Base-by-base conservation (phyloP, 2,888 invertebrate species). In the Zele albiditarsus region DNA sequence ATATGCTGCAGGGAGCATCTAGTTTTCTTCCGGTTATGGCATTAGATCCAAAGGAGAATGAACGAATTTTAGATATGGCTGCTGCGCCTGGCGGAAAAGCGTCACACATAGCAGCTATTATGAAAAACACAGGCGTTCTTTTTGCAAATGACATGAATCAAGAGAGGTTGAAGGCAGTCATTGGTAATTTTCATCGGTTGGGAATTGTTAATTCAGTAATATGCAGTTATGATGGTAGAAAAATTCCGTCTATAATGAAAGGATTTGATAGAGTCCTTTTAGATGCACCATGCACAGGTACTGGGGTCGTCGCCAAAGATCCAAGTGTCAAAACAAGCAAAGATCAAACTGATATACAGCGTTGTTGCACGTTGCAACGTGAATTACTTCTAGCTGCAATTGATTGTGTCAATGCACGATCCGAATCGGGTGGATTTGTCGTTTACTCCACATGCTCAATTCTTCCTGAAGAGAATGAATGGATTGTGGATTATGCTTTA, bases 401-500 rank as follows among this genome's bases (percentile, higher is more conserved):
- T 80, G 99, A 99, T 90, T 96, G 96, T 85, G 94, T 97, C 58
- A 96, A 97, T 90, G 96, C 97, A 0, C 96, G 96, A 84, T 98
- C 98, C 0, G 91, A 94, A 74, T 94, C 95, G 20, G 99, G 99
- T 42, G 98, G 99, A 14, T 96, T 96, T 86, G 92, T 99, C 78
- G 98, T 99, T 0, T 99, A 99, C 89, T 99, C 99, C 0, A 99
- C 99, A 0, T 99, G 99, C 90, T 99, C 99, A 0, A 94, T 99
- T 80, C 90, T 99, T 84, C 96, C 98, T 0, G 99, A 99, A 89
- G 99, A 99, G 90, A 99, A 99, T 90, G 99, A 99, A 90, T 96
- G 95, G 92, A 97, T 99, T 0, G 93, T 99, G 42, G 96, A 99
- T 89, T 99, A 97, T 90, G 98, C 96, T 1, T 90, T 99, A 58